Evolutionary conservation across 1,140 invertebrate genomes (phyloP), one percentile per base, ranked within the genome.

Genomic region (Drosophila sucinea): DNA sequence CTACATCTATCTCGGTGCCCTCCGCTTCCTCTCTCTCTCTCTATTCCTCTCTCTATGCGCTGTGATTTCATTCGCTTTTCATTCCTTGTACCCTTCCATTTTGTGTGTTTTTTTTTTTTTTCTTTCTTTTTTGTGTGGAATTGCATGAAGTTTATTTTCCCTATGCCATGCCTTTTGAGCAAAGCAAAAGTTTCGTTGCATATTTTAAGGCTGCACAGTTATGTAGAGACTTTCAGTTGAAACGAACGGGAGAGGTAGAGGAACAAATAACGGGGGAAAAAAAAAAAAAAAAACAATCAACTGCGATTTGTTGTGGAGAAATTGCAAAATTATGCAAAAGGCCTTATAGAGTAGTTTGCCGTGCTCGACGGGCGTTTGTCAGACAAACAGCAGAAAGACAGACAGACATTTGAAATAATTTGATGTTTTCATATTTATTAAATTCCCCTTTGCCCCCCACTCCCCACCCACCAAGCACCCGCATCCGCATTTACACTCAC

Each of bases 371-470:
- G 65, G 58, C 83, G 83, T 86, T 86, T 86, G 84, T 86, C 83
- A 81, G 73, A 30, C 62, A 30, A 65, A 57, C 44, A 51, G 44
- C 47, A 63, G 78, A 87, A 78, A 69, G 83, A 68, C 76, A 51
- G 25, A 51, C 79, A 87, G 70, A 69, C 84, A 87, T 87, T 87
- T 89, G 83, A 87, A 87, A 87, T 87, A 87, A 87, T 87, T 87
- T 87, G 83, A 87, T 87, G 83, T 89, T 87, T 87, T 87, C 85
- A 87, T 87, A 87, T 87, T 87, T 87, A 87, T 87, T 89, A 89
- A 87, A 87, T 87, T 87, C 77, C 69, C 51, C 54, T 55, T 63
- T 1, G n/a, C 30, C 11, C 38, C 10, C 23, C 55, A 38, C 23
- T 60, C 27, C 17, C 30, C 60, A 60, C 7, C 33, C 7, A 6